These are phyloP conservation scores for Belonocnema kinseyi DNA, from an alignment of 1,140 invertebrate species.

Conservation along the genomic window DNA sequence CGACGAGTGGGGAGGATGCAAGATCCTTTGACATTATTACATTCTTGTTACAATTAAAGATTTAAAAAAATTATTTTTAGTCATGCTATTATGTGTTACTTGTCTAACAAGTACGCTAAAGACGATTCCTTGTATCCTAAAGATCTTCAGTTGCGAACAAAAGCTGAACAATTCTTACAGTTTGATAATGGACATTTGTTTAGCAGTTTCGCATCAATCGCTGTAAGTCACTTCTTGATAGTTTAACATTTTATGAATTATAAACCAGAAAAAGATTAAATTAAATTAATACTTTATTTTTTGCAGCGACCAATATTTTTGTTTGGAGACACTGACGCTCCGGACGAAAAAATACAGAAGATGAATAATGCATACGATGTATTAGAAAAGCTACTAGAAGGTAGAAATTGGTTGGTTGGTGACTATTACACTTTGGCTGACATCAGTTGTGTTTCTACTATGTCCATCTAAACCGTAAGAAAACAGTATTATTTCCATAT, in stretches of 20 bases:
- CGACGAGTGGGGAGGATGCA: no score
- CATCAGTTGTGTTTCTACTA: no score
- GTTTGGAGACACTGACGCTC: accelerated
- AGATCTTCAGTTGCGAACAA: slow-evolving; percentile 79
- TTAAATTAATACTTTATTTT: not conserved
- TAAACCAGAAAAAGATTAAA: not conserved
- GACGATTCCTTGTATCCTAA: slow-evolving; percentile 82
- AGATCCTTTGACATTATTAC: no score
- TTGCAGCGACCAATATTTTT: slow-evolving; percentile 5
- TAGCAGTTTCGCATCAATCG: slow-evolving; percentile 30
- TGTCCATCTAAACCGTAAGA: no score
- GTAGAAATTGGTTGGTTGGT: slow-evolving; percentile 54
- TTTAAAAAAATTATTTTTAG: slow-evolving; percentile 62
- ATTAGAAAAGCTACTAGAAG: slow-evolving; percentile 43
- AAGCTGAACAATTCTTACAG: slow-evolving; percentile 82
- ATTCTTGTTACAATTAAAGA: no score
- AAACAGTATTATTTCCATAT: no score
- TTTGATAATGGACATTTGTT: slow-evolving; percentile 84
- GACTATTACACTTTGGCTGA: slow-evolving; percentile 53
- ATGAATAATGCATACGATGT: not conserved
- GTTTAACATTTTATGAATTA: slow-evolving; percentile 19
- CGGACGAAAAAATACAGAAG: not conserved
- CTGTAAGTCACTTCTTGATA: slow-evolving; percentile 40
- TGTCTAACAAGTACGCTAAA: slow-evolving; percentile 82
- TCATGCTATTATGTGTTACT: slow-evolving; percentile 83